A percentile compares a stretch with the other conserved stretches of the same genome.
Evolutionary conservation across 2,113 vertebrate species (phyloP).

Genomic region (Mustela lutreola): DNA sequence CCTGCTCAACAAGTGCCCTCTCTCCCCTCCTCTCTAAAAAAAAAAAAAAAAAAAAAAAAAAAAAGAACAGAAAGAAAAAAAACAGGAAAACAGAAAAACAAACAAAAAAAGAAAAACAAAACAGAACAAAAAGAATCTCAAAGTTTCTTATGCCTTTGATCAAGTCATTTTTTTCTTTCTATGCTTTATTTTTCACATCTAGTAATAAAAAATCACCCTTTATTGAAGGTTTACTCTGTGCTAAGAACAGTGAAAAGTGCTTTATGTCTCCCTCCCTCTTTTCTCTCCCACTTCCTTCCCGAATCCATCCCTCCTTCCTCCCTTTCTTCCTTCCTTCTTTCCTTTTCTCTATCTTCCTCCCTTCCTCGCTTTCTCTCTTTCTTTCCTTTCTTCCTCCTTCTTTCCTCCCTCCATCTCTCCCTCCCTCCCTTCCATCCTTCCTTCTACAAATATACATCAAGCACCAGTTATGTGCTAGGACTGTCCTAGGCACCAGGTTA

Average conservation of each 20-base stretch:
- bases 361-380: too few relatives aligned
- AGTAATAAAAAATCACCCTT: neutral
- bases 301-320: rapidly evolving
- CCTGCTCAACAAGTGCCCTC: neutral
- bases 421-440: rapidly evolving
- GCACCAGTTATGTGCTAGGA: neutral
- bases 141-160: neutral
- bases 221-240: neutral
- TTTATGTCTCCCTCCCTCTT: neutral
- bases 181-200: neutral
- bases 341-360: too few relatives aligned
- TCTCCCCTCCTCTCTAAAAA: neutral
- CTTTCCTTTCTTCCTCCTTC: rapidly evolving
- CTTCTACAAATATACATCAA: neutral
- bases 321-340: rapidly evolving
- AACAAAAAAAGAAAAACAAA: neutral
- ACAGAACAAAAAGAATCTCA: too few relatives aligned
- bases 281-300: neutral
- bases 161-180: neutral
- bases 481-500: neutral
- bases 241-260: neutral
- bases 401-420: rapidly evolving
- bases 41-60: too few relatives aligned
- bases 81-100: too few relatives aligned
- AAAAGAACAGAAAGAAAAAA: neutral